phyloP scores from a whole-genome alignment of 2,113 vertebrate genomes.

The Lepus americanus region DNA sequence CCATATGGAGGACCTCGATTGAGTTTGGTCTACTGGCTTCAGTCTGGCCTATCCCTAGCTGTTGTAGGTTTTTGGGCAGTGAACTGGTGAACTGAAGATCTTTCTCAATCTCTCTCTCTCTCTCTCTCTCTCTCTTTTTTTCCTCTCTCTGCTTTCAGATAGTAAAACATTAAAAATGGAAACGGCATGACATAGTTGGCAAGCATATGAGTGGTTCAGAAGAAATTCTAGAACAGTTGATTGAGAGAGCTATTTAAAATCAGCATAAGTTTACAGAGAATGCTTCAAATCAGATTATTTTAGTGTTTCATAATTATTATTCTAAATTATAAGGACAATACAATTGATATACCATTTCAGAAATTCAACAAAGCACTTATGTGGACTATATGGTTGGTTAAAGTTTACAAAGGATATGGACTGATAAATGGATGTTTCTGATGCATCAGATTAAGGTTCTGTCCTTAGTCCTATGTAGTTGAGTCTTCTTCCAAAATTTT shows the following conservation, averaged over 20 bases:
- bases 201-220: not conserved
- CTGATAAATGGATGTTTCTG: not conserved
- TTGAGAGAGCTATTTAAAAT: not conserved
- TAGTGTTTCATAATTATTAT: not conserved
- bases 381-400: not conserved
- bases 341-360: not conserved
- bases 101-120: no score
- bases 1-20: no score
- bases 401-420: not conserved
- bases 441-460: not conserved
- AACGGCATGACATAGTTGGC: not conserved
- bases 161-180: no score
- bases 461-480: not conserved
- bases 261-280: not conserved
- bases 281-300: not conserved
- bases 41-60: no score
- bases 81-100: no score
- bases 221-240: not conserved
- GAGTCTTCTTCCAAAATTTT: constrained; percentile 18
- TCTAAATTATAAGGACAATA: not conserved
- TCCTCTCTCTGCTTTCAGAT: no score
- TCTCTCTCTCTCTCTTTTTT: no score
- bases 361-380: not conserved
- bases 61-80: no score
- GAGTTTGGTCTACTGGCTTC: no score